Conservation (phyloP, 2,888 invertebrate species). For the Boloria euphrosyne region DNA sequence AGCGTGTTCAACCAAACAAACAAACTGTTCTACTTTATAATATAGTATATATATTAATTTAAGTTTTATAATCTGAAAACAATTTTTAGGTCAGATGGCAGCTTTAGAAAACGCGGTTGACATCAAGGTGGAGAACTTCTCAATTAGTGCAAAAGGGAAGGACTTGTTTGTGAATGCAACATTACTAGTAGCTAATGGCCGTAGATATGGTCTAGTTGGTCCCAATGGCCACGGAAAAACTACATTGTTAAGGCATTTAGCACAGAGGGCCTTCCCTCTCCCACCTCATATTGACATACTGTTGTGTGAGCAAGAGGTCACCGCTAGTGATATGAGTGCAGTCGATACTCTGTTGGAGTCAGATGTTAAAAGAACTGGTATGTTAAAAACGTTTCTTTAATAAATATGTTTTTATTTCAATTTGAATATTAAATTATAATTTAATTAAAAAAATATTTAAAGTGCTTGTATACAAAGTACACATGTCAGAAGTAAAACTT, state of each 20-base stretch:
- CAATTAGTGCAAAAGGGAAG: slow-evolving; percentile 98
- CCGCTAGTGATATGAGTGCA: slow-evolving; percentile 96
- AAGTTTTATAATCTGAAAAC: neutral
- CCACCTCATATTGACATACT: slow-evolving; percentile 97
- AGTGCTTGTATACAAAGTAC: too few species aligned
- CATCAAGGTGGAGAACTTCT: slow-evolving; percentile 99
- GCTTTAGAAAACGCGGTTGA: slow-evolving; percentile 96
- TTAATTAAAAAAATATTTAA: too few species aligned
- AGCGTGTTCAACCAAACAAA: too few species aligned
- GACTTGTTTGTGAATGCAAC: slow-evolving; percentile 98
- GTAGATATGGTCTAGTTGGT: slow-evolving; percentile 98
- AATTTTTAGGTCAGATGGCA: slow-evolving; percentile 84
- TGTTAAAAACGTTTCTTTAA: neutral
- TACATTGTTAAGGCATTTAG: slow-evolving; percentile 95
- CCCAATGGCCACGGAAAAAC: slow-evolving; percentile 99
- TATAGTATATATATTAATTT: too few species aligned
- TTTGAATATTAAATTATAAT: neutral
- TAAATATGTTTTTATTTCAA: neutral
- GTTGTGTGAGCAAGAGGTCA: slow-evolving; percentile 98
- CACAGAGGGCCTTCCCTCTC: slow-evolving; percentile 94
- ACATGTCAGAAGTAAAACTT: too few species aligned
- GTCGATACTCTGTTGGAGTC: slow-evolving; percentile 96
- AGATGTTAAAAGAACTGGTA: slow-evolving; percentile 92
- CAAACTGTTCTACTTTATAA: too few species aligned
- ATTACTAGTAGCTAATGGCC: slow-evolving; percentile 94